A percentile compares a stretch with the other conserved stretches of the same genome.
These are phyloP conservation scores for Larimichthys crocea DNA, from an alignment of 2,113 vertebrate genomes.

Conservation along the genomic window DNA sequence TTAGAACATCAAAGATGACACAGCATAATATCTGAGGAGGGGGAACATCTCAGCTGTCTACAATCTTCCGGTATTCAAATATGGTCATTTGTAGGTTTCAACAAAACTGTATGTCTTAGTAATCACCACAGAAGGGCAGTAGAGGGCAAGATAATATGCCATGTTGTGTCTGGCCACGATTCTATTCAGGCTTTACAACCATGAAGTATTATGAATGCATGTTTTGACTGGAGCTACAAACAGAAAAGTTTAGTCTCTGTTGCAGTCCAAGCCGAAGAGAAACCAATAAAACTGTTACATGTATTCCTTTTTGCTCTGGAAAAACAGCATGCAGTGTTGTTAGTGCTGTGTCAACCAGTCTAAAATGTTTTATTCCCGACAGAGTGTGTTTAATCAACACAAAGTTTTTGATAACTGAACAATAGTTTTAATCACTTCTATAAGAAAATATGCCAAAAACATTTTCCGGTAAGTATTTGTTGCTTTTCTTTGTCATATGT, in stretches of 20 bases:
- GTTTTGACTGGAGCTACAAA: neutral
- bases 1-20: conserved; percentile 17
- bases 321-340: neutral
- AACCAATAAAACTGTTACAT: neutral
- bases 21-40: neutral
- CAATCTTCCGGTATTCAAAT: conserved; percentile 22
- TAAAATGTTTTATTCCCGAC: neutral
- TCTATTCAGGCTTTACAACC: neutral
- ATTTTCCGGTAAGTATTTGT: too few relatives aligned
- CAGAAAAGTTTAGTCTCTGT: neutral
- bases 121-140: conserved; percentile 65
- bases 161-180: neutral
- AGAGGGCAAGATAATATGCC: conserved; percentile 39
- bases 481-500: too few relatives aligned
- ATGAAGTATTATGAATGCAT: neutral
- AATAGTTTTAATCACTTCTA: too few relatives aligned
- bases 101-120: conserved; percentile 25
- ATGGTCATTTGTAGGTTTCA: conserved; percentile 20
- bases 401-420: too few relatives aligned
- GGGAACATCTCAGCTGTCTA: neutral
- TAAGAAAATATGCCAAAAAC: too few relatives aligned
- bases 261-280: too few relatives aligned
- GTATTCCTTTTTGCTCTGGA: neutral
- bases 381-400: too few relatives aligned
- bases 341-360: neutral